Evolutionary conservation across 2,888 invertebrate species (phyloP).

Genomic region (Neocrepidodera transversa): DNA sequence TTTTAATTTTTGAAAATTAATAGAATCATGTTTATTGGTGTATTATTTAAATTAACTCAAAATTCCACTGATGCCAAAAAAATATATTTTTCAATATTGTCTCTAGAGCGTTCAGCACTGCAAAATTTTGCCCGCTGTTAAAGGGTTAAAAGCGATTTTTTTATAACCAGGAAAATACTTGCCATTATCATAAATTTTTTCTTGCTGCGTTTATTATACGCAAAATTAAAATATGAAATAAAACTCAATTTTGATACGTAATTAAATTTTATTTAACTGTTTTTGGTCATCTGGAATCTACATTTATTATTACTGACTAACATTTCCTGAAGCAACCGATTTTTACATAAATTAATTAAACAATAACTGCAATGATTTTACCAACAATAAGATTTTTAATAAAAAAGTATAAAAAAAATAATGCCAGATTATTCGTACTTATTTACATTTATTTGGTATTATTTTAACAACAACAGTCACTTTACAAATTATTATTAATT

Average conservation of each 20-base stretch:
- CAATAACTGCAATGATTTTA: background rate
- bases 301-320: conserved; percentile 21
- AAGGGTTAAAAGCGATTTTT: no score
- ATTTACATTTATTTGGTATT: conserved; percentile 28
- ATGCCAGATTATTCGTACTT: conserved; percentile 20
- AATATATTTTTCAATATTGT: no score
- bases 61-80: no score
- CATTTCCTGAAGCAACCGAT: conserved; percentile 22
- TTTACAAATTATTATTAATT: background rate
- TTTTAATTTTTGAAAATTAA: no score
- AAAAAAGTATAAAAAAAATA: conserved; percentile 28
- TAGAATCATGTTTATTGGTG: no score
- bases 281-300: conserved; percentile 27
- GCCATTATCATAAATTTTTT: no score
- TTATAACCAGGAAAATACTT: no score
- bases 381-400: conserved; percentile 11
- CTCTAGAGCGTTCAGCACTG: no score
- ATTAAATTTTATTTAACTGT: conserved; percentile 21
- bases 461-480: conserved; percentile 18
- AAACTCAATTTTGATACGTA: conserved; percentile 13
- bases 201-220: no score
- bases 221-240: no score
- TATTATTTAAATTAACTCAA: no score
- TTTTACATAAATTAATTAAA: conserved; percentile 10
- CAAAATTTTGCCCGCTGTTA: no score